Base-by-base conservation (phyloP, 2,113 vertebrate genomes). In the Nannobrachium achirus region DNA sequence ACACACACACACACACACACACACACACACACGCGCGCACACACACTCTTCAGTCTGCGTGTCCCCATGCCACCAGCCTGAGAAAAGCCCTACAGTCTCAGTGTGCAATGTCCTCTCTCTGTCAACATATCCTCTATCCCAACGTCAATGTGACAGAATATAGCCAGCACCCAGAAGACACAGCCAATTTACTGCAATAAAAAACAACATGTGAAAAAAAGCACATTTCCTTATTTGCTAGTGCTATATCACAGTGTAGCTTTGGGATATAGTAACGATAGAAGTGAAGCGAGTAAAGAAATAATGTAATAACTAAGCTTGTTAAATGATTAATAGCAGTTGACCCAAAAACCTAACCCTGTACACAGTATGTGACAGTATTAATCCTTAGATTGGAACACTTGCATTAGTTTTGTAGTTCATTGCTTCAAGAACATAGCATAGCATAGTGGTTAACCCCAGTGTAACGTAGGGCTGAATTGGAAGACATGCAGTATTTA, bases 91-190 rank as follows among this genome's bases (percentile, higher is more conserved):
- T 71, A 62, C 85, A 84, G 89, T 81, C 82, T 76, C 86, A 67
- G 82, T 88, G 75, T 87, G 88, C 89, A 87, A 73, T 89, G 87
- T 90, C 90, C 88, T 91, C 89, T 87, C 89, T 87, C 85, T 89
- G 89, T 88, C 89, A 90, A 85, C 87, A 84, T 86, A 78, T 90
- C 84, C 83, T 84, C 80, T 63, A 78, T 66, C 62, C 68, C 76
- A 75, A 64, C 76, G 56, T 82, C 85, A 90, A 89, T 89, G 88
- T 89, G 88, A 90, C 86, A 88, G 89, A 80, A 81, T 78, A 79
- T 79, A 89, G 89, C 76, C 84, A 80, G 70, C 81, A 74, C 82
- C 64, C 69, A 56, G 83, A 83, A 86, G 78, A 81, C 71, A 56
- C 72, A 72, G 78, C 55, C 73, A 56, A 78, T 57, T 71, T 74